Evolutionary conservation across 2,113 vertebrate species (phyloP).

Genomic region (Mormyrus iriodes): DNA sequence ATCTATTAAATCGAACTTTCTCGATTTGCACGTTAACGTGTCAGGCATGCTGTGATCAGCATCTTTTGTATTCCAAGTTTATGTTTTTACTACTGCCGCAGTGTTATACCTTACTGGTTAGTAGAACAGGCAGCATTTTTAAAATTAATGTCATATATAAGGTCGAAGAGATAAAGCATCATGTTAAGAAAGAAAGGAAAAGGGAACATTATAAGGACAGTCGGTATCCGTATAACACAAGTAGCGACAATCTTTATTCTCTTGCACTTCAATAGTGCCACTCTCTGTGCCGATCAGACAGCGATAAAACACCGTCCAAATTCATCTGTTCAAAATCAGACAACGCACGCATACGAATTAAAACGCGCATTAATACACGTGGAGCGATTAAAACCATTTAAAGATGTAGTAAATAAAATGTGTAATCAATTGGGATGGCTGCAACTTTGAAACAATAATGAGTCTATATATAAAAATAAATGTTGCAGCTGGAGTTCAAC

Average conservation of each 20-base stretch:
- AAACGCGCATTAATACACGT: not conserved
- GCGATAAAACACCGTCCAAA: not conserved
- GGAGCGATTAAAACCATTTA: not conserved
- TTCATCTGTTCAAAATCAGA: not conserved
- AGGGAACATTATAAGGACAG: not conserved
- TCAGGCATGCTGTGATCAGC: not conserved
- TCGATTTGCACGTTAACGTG: not conserved
- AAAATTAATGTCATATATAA: not conserved
- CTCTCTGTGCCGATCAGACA: constrained; percentile 37
- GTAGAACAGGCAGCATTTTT: not conserved
- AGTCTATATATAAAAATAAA: not conserved
- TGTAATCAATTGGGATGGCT: not conserved
- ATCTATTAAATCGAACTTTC: not conserved
- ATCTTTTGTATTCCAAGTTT: not conserved
- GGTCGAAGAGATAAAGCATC: constrained; percentile 3
- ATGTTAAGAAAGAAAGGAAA: constrained; percentile 27
- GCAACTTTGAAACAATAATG: not conserved
- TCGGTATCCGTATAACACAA: constrained; percentile 37
- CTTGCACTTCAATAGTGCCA: constrained; percentile 48
- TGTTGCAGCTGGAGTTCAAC: not conserved
- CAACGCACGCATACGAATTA: not conserved
- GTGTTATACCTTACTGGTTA: not conserved
- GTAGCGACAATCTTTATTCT: constrained; percentile 36
- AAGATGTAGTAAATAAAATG: not conserved
- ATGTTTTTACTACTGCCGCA: not conserved